Evolutionary conservation across 2,797 vertebrate genomes (phyloP), one percentile per base, ranked within the genome.

Genomic region (Micrastur ruficollis): DNA sequence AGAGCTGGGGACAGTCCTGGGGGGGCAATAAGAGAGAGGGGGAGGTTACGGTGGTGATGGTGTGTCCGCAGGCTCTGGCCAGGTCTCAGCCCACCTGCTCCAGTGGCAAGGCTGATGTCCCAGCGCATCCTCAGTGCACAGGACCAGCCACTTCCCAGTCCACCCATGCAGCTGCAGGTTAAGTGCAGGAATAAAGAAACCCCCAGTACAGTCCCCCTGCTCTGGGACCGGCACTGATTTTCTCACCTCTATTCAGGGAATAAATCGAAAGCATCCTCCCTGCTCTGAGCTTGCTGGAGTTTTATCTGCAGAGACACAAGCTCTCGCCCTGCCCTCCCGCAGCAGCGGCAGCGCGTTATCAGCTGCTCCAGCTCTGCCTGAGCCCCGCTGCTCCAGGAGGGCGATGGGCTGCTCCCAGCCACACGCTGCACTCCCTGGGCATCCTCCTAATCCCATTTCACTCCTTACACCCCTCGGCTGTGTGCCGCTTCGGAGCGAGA

Each of bases 1-100:
- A 99, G 86, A 99, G 98, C 98, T 99, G 99, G 47, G 99, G 99
- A 91, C 99, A 99, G 97, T 99, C 99, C 99, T 99, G 93, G 53
- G 31, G 67, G 88, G 72, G 40, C 81, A 55, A 83, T 2, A 65
- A 26, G 17, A 87, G 84, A 91, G 55, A 36, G 1, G 21, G 5
- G 32, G 21, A 67, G 82, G 89, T 93, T 20, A 47, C 14, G 14
- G 61, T 0, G 3, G 15, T 8, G 66, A 12, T 0, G 36, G 5
- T 12, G 46, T 0, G 10, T 19, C 62, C 2, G 4, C 5, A 14
- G 73, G 19, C 36, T 6, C 50, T 2, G 19, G 18, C 8, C 25
- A 14, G 40, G 36, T 49, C 71, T 32, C 55, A 56, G 42, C 36
- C 18, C 4, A 5, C 36, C 32, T 16, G 32, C n/a, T 38, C 44